Evolutionary conservation across 2,113 vertebrate genomes (phyloP).

Genomic region (Castor canadensis): DNA sequence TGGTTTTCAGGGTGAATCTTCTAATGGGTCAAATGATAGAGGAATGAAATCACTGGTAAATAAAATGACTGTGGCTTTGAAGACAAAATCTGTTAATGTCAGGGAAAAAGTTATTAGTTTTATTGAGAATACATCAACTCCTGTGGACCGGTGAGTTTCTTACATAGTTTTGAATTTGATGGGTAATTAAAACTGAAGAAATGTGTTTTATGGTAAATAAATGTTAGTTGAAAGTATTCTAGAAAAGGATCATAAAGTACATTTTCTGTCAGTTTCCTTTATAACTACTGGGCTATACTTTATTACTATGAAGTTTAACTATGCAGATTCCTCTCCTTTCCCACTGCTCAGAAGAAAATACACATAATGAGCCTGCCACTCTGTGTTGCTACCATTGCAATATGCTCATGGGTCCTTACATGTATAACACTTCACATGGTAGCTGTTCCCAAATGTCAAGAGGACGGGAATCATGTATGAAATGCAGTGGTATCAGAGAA

Average conservation of each 20-base stretch:
- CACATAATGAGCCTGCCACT: neutral
- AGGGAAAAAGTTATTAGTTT: constrained; percentile 99
- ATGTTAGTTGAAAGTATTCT: constrained; percentile 34
- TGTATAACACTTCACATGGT: neutral
- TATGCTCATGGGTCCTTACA: neutral
- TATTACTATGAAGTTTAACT: neutral
- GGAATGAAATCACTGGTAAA: constrained; percentile 98
- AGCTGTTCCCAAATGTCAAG: neutral
- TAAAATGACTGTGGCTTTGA: constrained; percentile 99
- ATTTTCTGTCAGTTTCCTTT: neutral
- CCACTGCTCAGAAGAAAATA: neutral
- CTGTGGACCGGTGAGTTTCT: constrained; percentile 93
- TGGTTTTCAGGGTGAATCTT: constrained; percentile 89
- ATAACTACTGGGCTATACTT: neutral
- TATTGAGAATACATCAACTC: constrained; percentile 98
- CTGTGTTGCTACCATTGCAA: neutral
- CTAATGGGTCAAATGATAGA: constrained; percentile 92
- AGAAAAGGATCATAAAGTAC: neutral
- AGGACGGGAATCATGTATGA: neutral
- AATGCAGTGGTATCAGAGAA: neutral
- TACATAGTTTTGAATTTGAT: neutral
- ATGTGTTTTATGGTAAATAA: neutral
- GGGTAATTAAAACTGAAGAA: constrained; percentile 51
- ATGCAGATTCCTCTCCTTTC: neutral
- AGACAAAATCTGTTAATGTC: constrained; percentile 98